phyloP scores from a whole-genome alignment of 2,797 vertebrate genomes.

The Centropyge bicolor region DNA sequence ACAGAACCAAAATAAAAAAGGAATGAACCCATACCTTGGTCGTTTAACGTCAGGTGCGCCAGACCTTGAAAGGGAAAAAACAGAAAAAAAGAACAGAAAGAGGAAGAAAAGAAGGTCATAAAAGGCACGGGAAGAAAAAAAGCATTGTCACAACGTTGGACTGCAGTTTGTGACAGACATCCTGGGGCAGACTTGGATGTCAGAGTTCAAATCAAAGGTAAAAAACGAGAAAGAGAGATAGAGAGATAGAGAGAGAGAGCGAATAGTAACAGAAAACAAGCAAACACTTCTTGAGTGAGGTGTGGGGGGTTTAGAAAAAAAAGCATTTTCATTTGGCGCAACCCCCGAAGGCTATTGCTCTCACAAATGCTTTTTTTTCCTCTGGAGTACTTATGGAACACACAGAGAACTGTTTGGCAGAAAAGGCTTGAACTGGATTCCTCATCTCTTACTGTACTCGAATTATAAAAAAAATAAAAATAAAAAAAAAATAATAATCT shows the following conservation, averaged over 20 bases:
- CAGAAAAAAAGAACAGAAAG: slow-evolving; percentile 90
- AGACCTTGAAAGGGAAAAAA: slow-evolving; percentile 93
- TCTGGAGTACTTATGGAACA: slow-evolving; percentile 89
- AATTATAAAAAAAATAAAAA: slow-evolving; percentile 36
- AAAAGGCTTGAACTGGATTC: slow-evolving; percentile 72
- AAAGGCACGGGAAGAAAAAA: slow-evolving; percentile 89
- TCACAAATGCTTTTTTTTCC: slow-evolving; percentile 90
- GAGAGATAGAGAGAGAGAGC: slow-evolving; percentile 70
- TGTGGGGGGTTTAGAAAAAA: slow-evolving; percentile 85
- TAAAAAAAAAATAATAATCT: slow-evolving; percentile 11
- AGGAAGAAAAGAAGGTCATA: slow-evolving; percentile 88
- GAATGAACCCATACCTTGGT: slow-evolving; percentile 95
- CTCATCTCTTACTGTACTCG: slow-evolving; percentile 47
- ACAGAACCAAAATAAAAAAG: slow-evolving; percentile 76
- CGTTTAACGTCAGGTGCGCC: slow-evolving; percentile 99
- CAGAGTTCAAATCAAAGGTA: slow-evolving; percentile 88
- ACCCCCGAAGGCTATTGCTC: slow-evolving; percentile 88
- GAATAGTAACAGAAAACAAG: slow-evolving; percentile 82
- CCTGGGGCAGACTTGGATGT: slow-evolving; percentile 89
- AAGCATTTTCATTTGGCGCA: slow-evolving; percentile 89
- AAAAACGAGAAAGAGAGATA: slow-evolving; percentile 61
- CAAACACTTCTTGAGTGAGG: slow-evolving; percentile 89
- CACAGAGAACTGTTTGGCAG: slow-evolving; percentile 89
- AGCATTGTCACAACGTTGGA: slow-evolving; percentile 93
- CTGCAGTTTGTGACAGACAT: slow-evolving; percentile 93